A percentile compares a stretch with the other conserved stretches of the same genome.
phyloP scores from a whole-genome alignment of 2,113 vertebrate species.

The Pogonocichla stellata region DNA sequence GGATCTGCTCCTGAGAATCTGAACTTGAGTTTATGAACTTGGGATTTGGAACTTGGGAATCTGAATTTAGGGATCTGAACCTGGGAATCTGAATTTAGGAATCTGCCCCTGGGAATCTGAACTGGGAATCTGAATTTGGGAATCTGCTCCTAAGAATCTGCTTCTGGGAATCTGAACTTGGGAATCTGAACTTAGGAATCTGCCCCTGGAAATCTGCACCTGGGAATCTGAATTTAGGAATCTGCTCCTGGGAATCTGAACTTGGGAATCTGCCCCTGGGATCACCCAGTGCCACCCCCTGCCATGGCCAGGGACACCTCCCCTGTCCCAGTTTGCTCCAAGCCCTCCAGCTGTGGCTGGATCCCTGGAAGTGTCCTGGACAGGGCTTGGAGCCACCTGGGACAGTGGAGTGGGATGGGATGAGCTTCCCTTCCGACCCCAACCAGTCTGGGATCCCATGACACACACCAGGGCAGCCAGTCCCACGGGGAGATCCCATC shows the following conservation, averaged over 20 bases:
- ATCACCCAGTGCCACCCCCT: too few species aligned
- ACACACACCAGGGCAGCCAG: background rate
- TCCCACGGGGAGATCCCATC: fast-evolving
- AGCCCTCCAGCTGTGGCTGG: background rate
- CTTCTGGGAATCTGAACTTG: background rate
- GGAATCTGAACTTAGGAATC: too few species aligned
- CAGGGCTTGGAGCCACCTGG: background rate
- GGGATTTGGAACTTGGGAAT: background rate
- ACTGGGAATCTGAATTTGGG: background rate
- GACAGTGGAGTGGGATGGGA: too few species aligned
- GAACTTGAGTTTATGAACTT: background rate
- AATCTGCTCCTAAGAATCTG: too few species aligned
- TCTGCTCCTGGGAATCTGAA: background rate
- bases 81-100: background rate
- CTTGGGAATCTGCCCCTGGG: background rate
- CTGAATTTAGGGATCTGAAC: too few species aligned
- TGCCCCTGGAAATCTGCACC: background rate
- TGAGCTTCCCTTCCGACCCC: background rate
- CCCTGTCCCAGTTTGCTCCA: background rate
- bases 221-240: background rate
- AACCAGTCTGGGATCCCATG: background rate
- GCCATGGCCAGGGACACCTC: background rate
- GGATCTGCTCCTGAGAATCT: too few species aligned
- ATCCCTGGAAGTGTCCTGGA: background rate
- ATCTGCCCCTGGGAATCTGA: background rate